Evolutionary conservation across 2,888 invertebrate genomes (phyloP).

Genomic region (Antheraea yamamai): DNA sequence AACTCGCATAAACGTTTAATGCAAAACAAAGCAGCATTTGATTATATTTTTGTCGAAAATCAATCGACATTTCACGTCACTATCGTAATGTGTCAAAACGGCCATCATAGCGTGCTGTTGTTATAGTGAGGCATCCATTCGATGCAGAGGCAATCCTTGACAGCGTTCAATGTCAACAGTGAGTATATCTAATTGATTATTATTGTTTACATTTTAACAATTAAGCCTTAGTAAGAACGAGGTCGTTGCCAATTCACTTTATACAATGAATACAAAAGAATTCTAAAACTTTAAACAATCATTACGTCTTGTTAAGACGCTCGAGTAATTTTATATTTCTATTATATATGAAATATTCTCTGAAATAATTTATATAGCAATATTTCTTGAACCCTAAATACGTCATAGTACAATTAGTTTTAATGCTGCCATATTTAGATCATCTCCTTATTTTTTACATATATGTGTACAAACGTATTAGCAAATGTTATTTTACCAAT

Average conservation of each 20-base stretch:
- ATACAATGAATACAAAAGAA: background rate
- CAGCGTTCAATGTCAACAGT: slow-evolving; percentile 10
- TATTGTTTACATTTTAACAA: slow-evolving; percentile 7
- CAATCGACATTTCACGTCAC: no score
- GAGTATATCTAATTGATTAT: slow-evolving; percentile 5
- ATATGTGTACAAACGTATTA: background rate
- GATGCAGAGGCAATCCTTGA: background rate
- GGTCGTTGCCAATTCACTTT: slow-evolving; percentile 2
- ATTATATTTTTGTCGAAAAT: no score
- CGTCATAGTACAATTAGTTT: background rate
- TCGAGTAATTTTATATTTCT: background rate
- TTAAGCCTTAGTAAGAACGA: slow-evolving; percentile 1
- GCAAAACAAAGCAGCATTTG: no score
- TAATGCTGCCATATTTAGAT: background rate
- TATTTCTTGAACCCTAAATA: background rate
- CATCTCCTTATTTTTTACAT: background rate
- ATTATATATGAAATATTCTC: background rate
- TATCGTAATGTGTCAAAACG: no score
- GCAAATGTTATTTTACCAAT: background rate
- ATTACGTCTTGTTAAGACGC: background rate
- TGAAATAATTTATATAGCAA: background rate
- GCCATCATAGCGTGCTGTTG: no score
- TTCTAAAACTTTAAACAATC: slow-evolving; percentile 5
- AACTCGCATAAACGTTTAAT: no score
- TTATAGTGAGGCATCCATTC: background rate